A percentile compares a stretch with the other conserved stretches of the same genome.
Evolutionary conservation across 2,113 vertebrate genomes (phyloP).

Genomic region (Mugil cephalus): DNA sequence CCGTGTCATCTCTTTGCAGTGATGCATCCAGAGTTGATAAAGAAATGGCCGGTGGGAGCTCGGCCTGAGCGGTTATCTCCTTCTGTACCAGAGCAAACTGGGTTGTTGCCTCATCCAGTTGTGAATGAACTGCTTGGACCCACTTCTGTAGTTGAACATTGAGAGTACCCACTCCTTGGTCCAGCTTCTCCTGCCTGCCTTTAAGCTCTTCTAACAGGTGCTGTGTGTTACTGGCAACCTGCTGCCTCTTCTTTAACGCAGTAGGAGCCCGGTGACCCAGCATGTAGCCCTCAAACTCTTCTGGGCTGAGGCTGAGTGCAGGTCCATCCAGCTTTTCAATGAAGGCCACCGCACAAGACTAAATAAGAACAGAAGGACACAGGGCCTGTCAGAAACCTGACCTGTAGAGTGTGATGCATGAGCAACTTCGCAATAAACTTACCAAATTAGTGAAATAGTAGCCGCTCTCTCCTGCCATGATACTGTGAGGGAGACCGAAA

Average conservation of each 20-base stretch:
- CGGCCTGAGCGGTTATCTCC: constrained; percentile 44
- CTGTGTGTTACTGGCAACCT: constrained; percentile 65
- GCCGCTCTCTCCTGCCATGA: constrained; percentile 85
- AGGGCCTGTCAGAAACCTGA: background rate
- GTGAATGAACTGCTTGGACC: constrained; percentile 78
- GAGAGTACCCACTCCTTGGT: constrained; percentile 73
- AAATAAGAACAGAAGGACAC: background rate
- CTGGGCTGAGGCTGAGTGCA: constrained; percentile 82
- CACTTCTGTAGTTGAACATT: constrained; percentile 79
- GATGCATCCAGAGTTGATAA: constrained; percentile 34
- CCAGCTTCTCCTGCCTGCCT: constrained; percentile 81
- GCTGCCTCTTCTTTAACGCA: constrained; percentile 39
- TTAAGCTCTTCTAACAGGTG: constrained; percentile 79
- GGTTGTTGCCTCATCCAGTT: constrained; percentile 78
- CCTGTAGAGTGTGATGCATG: background rate
- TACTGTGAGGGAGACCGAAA: constrained; percentile 86
- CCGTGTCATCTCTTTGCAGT: constrained; percentile 36
- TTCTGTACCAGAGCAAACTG: constrained; percentile 60
- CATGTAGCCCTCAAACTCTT: constrained; percentile 85
- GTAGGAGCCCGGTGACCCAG: constrained; percentile 58
- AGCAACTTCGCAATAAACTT: constrained; percentile 23
- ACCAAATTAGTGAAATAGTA: constrained; percentile 89
- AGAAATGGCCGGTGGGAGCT: constrained; percentile 18
- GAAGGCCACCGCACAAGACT: constrained; percentile 86
- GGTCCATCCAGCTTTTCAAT: constrained; percentile 86